Percentiles rank a stretch among this genome's conserved stretches.
Evolutionary conservation across 2,888 invertebrate species (phyloP).

Genomic region (Calliphora vomitoria): DNA sequence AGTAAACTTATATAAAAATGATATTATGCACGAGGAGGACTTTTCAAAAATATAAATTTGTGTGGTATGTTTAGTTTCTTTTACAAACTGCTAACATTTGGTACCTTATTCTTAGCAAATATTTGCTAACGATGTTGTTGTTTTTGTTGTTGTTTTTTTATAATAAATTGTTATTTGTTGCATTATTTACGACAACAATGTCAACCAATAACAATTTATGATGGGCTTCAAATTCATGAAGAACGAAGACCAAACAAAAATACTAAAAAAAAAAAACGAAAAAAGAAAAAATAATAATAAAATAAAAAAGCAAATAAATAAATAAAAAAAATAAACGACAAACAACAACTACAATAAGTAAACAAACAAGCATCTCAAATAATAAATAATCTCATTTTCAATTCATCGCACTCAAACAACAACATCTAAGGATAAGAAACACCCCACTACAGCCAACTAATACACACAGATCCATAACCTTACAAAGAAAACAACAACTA

Average conservation of each 20-base stretch:
- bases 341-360: background rate
- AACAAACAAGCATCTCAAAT: conserved; percentile 33
- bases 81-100: background rate
- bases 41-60: too few species aligned
- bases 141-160: conserved; percentile 26
- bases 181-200: conserved; percentile 64
- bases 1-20: too few species aligned
- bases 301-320: conserved; percentile 16
- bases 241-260: conserved; percentile 12
- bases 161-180: conserved; percentile 71
- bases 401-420: conserved; percentile 16
- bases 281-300: background rate
- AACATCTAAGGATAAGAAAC: background rate
- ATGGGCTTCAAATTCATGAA: conserved; percentile 51
- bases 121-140: conserved; percentile 25
- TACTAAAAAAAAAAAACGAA: too few species aligned
- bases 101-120: conserved; percentile 12
- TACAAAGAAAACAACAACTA: too few species aligned
- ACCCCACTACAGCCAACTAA: background rate
- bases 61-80: too few species aligned
- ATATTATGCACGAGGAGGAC: too few species aligned
- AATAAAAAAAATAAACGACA: background rate
- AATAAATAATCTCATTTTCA: conserved; percentile 64
- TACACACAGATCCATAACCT: background rate
- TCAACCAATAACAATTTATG: conserved; percentile 67